Conservation (phyloP, 2,113 vertebrate genomes). For the Talpa occidentalis region DNA sequence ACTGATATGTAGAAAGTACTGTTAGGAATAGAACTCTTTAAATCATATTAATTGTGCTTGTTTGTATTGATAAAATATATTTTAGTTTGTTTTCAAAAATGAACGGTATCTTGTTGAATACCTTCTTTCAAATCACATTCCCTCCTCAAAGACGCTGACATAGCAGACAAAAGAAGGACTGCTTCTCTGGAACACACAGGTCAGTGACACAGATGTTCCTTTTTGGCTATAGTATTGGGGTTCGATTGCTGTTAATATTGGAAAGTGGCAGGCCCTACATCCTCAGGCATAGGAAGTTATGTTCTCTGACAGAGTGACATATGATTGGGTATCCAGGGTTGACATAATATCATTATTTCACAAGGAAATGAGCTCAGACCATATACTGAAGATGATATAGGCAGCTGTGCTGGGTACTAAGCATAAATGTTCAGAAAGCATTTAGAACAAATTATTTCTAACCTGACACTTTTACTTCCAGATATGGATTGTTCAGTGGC, state of each 20-base stretch:
- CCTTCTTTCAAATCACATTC: background rate
- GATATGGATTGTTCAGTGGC: background rate
- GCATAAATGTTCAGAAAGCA: background rate
- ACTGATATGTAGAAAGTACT: background rate
- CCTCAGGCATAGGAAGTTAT: background rate
- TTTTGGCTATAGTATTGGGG: background rate
- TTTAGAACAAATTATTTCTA: constrained; percentile 2
- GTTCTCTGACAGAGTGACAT: background rate
- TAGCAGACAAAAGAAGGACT: background rate
- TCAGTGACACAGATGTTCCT: background rate
- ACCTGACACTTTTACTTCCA: background rate
- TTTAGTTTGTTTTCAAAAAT: background rate
- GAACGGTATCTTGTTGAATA: background rate
- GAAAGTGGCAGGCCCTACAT: background rate
- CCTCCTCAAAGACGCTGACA: background rate
- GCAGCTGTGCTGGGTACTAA: background rate
- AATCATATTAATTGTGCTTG: background rate
- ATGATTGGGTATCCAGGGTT: background rate
- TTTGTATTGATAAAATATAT: background rate
- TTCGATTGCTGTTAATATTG: background rate
- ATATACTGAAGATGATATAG: background rate
- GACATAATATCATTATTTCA: background rate
- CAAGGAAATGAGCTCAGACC: background rate
- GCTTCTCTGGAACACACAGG: background rate
- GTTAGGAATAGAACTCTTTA: background rate